Evolutionary conservation across 2,888 invertebrate genomes (phyloP).

Genomic region (Hydrotaea cyrtoneurina): DNA sequence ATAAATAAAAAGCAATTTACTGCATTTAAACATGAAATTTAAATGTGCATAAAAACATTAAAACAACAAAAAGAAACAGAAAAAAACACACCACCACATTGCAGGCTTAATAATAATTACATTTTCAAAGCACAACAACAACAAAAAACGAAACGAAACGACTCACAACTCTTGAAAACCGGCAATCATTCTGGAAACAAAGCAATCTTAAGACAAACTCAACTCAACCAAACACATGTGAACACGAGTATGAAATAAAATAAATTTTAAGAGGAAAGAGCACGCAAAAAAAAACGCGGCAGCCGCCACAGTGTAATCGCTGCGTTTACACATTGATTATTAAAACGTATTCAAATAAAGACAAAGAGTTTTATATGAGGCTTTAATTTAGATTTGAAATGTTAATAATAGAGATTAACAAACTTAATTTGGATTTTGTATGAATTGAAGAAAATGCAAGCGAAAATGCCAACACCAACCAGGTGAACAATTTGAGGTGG

Average conservation of each 20-base stretch:
- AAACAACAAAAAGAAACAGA: constrained; percentile 8
- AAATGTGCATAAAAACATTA: constrained; percentile 32
- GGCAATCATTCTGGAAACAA: constrained; percentile 44
- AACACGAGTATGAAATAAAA: neutral
- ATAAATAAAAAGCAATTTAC: constrained; percentile 52
- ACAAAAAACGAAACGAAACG: neutral
- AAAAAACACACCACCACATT: neutral
- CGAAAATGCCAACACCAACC: neutral
- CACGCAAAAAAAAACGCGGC: neutral
- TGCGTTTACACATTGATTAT: constrained; percentile 23
- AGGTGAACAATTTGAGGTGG: neutral
- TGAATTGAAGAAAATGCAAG: neutral
- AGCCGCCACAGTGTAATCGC: neutral
- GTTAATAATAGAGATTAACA: constrained; percentile 38
- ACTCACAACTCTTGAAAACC: constrained; percentile 43
- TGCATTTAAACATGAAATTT: constrained; percentile 25
- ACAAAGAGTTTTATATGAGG: constrained; percentile 2
- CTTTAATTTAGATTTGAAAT: constrained; percentile 42
- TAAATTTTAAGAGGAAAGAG: neutral
- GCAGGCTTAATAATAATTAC: constrained; percentile 52
- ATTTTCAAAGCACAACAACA: constrained; percentile 31
- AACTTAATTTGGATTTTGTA: constrained; percentile 18
- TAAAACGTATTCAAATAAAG: constrained; percentile 10
- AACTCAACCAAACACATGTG: neutral
- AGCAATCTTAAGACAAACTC: neutral